These are phyloP conservation scores for Drosophila buzzatii DNA, from an alignment of 2,888 invertebrate species.

Conservation along the genomic window DNA sequence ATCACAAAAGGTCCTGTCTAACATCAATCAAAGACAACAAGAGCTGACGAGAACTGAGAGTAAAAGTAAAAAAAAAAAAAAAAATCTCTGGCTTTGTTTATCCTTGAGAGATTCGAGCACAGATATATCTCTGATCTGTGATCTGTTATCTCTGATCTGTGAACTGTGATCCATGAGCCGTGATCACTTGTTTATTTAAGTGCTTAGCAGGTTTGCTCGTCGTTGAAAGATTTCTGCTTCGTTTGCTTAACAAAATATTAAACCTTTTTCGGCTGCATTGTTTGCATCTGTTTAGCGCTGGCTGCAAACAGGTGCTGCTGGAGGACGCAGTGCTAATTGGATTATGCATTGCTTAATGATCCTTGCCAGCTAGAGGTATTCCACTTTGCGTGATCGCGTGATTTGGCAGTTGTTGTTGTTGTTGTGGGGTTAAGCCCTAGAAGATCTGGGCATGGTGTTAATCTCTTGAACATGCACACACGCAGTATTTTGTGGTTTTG, in stretches of 20 bases:
- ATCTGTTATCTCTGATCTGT: slow-evolving; percentile 10
- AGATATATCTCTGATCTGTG: slow-evolving; percentile 10
- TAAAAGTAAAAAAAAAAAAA: slow-evolving; percentile 50
- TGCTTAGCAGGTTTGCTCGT: slow-evolving; percentile 70
- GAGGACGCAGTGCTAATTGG: slow-evolving; percentile 73
- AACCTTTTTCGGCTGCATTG: slow-evolving; percentile 57
- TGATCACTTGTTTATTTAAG: slow-evolving; percentile 75
- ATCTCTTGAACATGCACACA: slow-evolving; percentile 45
- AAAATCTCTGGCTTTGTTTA: slow-evolving; percentile 36
- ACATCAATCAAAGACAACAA: slow-evolving; percentile 64
- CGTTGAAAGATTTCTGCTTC: slow-evolving; percentile 71
- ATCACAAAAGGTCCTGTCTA: slow-evolving; percentile 58
- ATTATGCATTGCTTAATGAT: slow-evolving; percentile 78
- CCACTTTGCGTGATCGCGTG: slow-evolving; percentile 43
- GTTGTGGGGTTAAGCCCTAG: slow-evolving; percentile 39
- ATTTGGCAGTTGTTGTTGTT: slow-evolving; percentile 34
- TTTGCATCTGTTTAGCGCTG: slow-evolving; percentile 64
- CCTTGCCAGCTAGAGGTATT: slow-evolving; percentile 41
- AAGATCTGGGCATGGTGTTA: slow-evolving; percentile 45
- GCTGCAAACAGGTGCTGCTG: slow-evolving; percentile 63
- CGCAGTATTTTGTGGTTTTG: slow-evolving; percentile 47
- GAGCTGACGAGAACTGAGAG: slow-evolving; percentile 50
- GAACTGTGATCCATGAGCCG: slow-evolving; percentile 19
- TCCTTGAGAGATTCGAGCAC: slow-evolving; percentile 46
- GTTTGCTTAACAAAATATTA: slow-evolving; percentile 72